Evolutionary conservation across 2,113 vertebrate genomes (phyloP).

Genomic region (Mobula birostris): DNA sequence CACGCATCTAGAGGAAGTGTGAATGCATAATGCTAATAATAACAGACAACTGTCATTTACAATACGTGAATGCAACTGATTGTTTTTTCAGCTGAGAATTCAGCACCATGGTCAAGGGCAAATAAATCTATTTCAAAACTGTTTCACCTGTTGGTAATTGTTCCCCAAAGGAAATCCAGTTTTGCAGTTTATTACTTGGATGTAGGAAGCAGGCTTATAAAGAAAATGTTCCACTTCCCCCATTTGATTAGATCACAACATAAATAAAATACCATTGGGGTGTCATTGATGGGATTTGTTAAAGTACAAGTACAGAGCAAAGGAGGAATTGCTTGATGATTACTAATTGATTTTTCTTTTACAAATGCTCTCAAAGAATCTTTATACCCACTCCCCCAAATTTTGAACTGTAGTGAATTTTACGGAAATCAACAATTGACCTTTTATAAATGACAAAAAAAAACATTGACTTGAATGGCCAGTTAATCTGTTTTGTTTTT

Average conservation of each 20-base stretch:
- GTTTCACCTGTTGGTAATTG: slow-evolving; percentile 23
- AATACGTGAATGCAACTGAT: slow-evolving; percentile 27
- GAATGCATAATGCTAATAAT: slow-evolving; percentile 13
- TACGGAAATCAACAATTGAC: background rate
- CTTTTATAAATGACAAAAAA: background rate
- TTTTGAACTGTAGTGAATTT: background rate
- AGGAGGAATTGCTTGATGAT: background rate
- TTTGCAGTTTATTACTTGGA: background rate
- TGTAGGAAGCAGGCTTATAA: background rate
- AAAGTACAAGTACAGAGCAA: background rate
- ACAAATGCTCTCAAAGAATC: background rate
- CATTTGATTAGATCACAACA: background rate
- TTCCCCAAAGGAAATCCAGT: background rate
- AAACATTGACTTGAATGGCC: background rate
- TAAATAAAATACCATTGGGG: background rate
- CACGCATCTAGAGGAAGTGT: background rate
- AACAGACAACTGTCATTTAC: slow-evolving; percentile 41
- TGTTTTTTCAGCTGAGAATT: slow-evolving; percentile 31
- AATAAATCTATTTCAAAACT: background rate
- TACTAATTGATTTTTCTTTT: background rate
- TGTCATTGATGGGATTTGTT: slow-evolving; percentile 8
- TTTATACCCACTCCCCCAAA: background rate
- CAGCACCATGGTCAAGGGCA: slow-evolving; percentile 40
- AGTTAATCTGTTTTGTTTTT: background rate
- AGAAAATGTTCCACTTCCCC: background rate